These are phyloP conservation scores for Thyatira batis DNA, from an alignment of 2,888 invertebrate species.

Conservation along the genomic window DNA sequence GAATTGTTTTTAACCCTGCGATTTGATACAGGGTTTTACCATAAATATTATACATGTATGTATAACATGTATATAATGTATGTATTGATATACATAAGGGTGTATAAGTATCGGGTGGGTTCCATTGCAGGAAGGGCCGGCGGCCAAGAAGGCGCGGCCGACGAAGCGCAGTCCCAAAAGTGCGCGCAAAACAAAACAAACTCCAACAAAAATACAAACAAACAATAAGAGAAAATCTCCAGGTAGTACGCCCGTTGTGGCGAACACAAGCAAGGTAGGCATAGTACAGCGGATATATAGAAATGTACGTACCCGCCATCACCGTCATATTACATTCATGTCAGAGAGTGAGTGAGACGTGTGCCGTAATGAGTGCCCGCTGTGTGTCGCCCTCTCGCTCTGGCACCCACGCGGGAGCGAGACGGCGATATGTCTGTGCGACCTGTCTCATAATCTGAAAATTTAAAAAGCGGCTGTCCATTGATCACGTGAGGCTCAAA, in stretches of 20 bases:
- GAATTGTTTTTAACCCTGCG: too few relatives aligned
- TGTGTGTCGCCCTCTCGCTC: slow-evolving; percentile 38
- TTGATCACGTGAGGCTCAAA: too few relatives aligned
- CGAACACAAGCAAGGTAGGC: slow-evolving; percentile 81
- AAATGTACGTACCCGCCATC: slow-evolving; percentile 81
- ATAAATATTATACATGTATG: too few relatives aligned
- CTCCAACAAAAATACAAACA: slow-evolving; percentile 47
- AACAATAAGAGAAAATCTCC: slow-evolving; percentile 62
- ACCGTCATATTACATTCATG: slow-evolving; percentile 71
- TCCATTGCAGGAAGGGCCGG: slow-evolving; percentile 44
- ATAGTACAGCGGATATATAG: slow-evolving; percentile 83
- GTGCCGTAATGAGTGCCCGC: slow-evolving; percentile 25
- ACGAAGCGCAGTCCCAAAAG: slow-evolving; percentile 69
- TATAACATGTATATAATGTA: too few relatives aligned
- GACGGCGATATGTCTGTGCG: slow-evolving; percentile 24
- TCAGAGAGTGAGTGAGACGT: slow-evolving; percentile 46
- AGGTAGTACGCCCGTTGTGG: slow-evolving; percentile 74
- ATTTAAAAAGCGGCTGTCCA: too few relatives aligned
- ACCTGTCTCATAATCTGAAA: too few relatives aligned
- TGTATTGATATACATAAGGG: too few relatives aligned
- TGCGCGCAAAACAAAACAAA: slow-evolving; percentile 52
- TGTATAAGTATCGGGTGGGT: too few relatives aligned
- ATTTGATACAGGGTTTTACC: too few relatives aligned
- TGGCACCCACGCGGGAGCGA: slow-evolving; percentile 30
- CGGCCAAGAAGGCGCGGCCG: slow-evolving; percentile 63